A percentile compares a stretch with the other conserved stretches of the same genome.
These are phyloP conservation scores for Orchesellides sinensis DNA, from an alignment of 2,888 invertebrate species.

Conservation along the genomic window DNA sequence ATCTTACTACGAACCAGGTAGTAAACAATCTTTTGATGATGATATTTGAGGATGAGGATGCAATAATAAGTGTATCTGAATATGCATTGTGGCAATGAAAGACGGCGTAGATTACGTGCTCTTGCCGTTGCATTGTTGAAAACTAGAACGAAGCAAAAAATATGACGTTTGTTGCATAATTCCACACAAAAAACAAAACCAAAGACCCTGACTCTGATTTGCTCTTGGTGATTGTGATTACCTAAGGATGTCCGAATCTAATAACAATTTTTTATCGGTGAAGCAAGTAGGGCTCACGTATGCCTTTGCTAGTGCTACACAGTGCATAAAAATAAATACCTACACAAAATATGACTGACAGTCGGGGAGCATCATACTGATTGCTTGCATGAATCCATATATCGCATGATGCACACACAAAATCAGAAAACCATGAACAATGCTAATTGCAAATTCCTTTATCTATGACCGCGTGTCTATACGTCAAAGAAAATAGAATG, in stretches of 20 bases:
- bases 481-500: too few species aligned
- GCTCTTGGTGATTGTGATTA: constrained; percentile 35
- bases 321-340: too few species aligned
- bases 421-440: not conserved
- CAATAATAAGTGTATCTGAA: constrained; percentile 15
- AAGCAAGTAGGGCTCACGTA: constrained; percentile 31
- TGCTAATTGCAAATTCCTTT: not conserved
- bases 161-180: constrained; percentile 5
- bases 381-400: not conserved
- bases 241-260: constrained; percentile 52
- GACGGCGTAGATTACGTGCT: too few species aligned
- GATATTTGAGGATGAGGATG: constrained; percentile 11
- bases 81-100: too few species aligned
- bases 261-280: constrained; percentile 33
- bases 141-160: constrained; percentile 11
- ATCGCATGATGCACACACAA: not conserved
- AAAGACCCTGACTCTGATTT: constrained; percentile 62
- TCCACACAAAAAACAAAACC: not conserved
- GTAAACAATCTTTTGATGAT: too few species aligned
- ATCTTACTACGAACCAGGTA: too few species aligned
- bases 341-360: too few species aligned
- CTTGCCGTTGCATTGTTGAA: constrained; percentile 9
- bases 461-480: not conserved
- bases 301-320: not conserved
- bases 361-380: too few species aligned